A percentile compares a stretch with the other conserved stretches of the same genome.
These are phyloP conservation scores for Polyploca ridens DNA, from an alignment of 2,888 invertebrate genomes.

Conservation along the genomic window DNA sequence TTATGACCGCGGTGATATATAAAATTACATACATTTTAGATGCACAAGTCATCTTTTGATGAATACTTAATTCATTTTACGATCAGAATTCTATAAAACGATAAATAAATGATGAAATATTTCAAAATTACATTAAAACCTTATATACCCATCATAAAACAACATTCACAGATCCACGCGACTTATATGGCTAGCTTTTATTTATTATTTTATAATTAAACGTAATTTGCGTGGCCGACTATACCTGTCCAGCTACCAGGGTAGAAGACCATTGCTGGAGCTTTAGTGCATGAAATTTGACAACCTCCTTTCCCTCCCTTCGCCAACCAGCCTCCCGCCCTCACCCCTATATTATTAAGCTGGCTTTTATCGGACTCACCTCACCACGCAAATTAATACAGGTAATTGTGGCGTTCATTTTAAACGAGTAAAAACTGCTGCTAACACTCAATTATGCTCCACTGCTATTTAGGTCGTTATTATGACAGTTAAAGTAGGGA, in stretches of 20 bases:
- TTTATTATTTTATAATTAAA: constrained; percentile 1
- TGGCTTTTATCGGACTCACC: constrained; percentile 62
- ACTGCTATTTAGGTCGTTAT: constrained; percentile 28
- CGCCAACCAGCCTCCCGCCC: constrained; percentile 31
- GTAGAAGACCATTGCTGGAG: constrained; percentile 59
- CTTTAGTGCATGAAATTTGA: constrained; percentile 76
- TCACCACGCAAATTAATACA: constrained; percentile 61
- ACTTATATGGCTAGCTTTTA: background rate
- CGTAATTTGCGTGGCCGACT: constrained; percentile 27
- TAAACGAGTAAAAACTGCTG: constrained; percentile 56
- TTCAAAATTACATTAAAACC: too few species aligned
- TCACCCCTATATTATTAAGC: constrained; percentile 54
- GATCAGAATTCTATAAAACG: too few species aligned
- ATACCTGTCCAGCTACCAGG: constrained; percentile 56
- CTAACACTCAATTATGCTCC: constrained; percentile 45
- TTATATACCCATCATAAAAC: constrained; percentile 7
- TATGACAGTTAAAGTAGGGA: constrained; percentile 19
- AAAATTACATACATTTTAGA: too few species aligned
- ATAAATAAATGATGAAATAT: too few species aligned
- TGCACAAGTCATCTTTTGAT: too few species aligned
- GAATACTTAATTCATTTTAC: too few species aligned
- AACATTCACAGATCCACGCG: background rate
- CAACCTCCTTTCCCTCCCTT: constrained; percentile 46
- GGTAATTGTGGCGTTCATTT: constrained; percentile 53
- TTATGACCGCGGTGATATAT: too few species aligned